A percentile compares a stretch with the other conserved stretches of the same genome.
Evolutionary conservation across 2,797 vertebrate genomes (phyloP).

Genomic region (Paratrypauchen microcephalus): DNA sequence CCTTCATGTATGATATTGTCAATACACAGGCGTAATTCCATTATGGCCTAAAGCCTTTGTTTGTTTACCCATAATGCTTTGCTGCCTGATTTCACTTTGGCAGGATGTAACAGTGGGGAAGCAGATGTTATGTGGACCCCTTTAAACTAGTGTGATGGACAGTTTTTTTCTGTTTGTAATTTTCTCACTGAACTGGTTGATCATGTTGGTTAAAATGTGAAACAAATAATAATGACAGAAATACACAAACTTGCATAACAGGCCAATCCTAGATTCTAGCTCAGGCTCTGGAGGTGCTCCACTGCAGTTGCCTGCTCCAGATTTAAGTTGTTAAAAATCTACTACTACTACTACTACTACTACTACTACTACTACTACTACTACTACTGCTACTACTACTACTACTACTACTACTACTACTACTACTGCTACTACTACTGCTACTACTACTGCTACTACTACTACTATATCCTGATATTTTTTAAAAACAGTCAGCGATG

Average conservation of each 20-base stretch:
- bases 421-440: no score
- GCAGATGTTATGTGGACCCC: slow-evolving; percentile 66
- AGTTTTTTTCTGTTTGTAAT: not conserved
- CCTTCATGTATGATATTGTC: slow-evolving; percentile 42
- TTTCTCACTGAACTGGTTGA: not conserved
- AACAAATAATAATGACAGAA: not conserved
- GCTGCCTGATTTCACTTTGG: slow-evolving; percentile 56
- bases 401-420: no score
- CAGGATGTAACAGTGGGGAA: slow-evolving; percentile 57
- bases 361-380: no score
- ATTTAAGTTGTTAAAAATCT: no score
- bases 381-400: no score
- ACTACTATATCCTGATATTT: no score
- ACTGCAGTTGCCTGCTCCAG: no score
- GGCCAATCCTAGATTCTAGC: not conserved
- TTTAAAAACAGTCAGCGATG: no score
- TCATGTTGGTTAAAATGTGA: not conserved
- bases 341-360: no score
- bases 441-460: no score
- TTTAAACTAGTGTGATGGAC: not conserved
- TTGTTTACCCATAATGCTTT: slow-evolving; percentile 64
- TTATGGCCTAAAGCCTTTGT: slow-evolving; percentile 62
- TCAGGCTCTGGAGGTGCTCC: not conserved
- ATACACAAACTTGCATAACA: not conserved
- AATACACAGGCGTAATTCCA: slow-evolving; percentile 62